Percentiles rank a stretch among this genome's conserved stretches.
Evolutionary conservation across 2,888 invertebrate species (phyloP).

Genomic region (Trilocha varians): DNA sequence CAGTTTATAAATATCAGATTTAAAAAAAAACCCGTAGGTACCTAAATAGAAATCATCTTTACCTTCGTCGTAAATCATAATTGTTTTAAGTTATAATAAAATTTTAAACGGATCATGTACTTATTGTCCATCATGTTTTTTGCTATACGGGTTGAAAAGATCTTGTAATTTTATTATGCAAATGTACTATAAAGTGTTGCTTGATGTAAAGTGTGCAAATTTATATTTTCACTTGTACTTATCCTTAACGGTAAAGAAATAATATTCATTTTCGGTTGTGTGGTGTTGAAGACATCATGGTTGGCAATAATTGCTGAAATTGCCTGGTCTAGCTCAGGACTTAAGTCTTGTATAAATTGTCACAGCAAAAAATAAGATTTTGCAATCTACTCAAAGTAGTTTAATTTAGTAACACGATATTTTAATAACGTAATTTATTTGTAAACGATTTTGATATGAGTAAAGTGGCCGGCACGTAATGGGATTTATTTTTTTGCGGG

Average conservation of each 20-base stretch:
- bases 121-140: constrained; percentile 5
- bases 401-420: not conserved
- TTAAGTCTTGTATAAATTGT: constrained; percentile 38
- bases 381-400: not conserved
- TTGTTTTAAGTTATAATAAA: not conserved
- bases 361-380: constrained; percentile 22
- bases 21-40: too few species aligned
- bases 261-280: not conserved
- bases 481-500: too few species aligned
- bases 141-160: constrained; percentile 9
- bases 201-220: constrained; percentile 42
- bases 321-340: constrained; percentile 23
- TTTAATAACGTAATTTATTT: not conserved
- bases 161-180: constrained; percentile 69
- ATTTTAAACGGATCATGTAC: constrained; percentile 1
- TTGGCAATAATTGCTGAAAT: constrained; percentile 1
- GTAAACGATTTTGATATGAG: not conserved
- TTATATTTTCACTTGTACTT: constrained; percentile 3
- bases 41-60: too few species aligned
- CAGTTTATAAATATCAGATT: too few species aligned
- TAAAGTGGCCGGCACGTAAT: not conserved
- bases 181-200: constrained; percentile 68
- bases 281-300: not conserved
- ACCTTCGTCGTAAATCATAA: too few species aligned
- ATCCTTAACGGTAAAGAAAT: not conserved